Base-by-base conservation (phyloP, 2,113 vertebrate genomes). In the Ranitomeya imitator region DNA sequence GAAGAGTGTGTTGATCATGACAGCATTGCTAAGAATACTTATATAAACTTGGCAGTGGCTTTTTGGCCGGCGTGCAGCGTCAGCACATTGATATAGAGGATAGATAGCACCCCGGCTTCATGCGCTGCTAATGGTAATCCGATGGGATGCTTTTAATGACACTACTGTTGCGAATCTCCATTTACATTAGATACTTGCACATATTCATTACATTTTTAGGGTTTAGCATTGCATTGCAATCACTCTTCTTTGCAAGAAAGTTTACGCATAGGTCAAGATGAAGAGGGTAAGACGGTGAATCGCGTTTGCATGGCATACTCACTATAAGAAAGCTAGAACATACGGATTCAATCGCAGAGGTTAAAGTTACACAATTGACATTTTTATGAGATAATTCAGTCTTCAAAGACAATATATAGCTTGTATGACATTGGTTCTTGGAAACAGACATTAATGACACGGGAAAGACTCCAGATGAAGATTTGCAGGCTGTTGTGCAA, bases 381-480 rank as follows among this genome's bases (percentile, higher is more conserved):
- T 85, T 85, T 85, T 74, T 85, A 85, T 85, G 83, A 76, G 55
- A 74, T 85, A 85, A 85, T 85, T 57, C 83, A 60, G 69, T 74
- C 83, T 85, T 85, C 69, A 85, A 85, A 85, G 83, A 15, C 55
- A 74, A 59, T 74, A 60, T 85, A 59, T 85, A 73, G 55, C 61
- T 26, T 85, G 74, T 85, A 85, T 23, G 83, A 71, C 83, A 85
- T 21, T 60, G 67, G 16, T 85, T 85, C 69, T 85, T 73, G 67
- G 67, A 85, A 85, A 85, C 69, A 85, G 83, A 74, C 61, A 52
- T 83, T 54, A 65, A 83, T 67, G 31, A 45, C 31, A 45, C 13
- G 21, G 61, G 81, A 83, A 18, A n/a, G 60, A 83, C 54, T 73
- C 83, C 83, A 85, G 55, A 74, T 85, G 83, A 85, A 85, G 83